Evolutionary conservation across 2,797 vertebrate species (phyloP), one percentile per base, ranked within the genome.

Genomic region (Clarias laeviceps): DNA sequence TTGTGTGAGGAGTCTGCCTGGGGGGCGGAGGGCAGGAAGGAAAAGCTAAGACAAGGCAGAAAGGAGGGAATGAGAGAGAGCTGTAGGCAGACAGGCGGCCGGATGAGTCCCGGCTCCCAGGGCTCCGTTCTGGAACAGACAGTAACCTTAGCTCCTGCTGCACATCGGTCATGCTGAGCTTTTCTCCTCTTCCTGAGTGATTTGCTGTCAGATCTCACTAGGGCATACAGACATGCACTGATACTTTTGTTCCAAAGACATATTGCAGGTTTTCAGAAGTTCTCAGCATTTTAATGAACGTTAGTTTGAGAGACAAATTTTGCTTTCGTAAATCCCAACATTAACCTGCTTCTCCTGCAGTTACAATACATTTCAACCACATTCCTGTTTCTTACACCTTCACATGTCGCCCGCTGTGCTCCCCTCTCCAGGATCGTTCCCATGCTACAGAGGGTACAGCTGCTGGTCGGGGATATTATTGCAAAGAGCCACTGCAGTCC

Each of bases 141-240:
- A 80, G 84, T 56, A 84, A 89, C 89, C 74, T 84, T 85, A 82
- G 84, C 84, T 87, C 84, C 83, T 56, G 79, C 87, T 87, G 80
- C 84, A 87, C 56, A 29, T 69, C 22, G 29, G 73, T 87, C 85
- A 85, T 57, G 88, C 83, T 87, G 74, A 80, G 76, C 85, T 79
- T 82, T 82, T 82, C 65, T 70, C 62, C 59, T 61, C 64, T 68
- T 76, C 29, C 85, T 85, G n/a, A 86, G 88, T 87, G 87, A 89
- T 89, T 88, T 89, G 76, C 83, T 84, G 85, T 85, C 83, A 83
- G 77, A 6, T 29, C 69, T 77, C 45, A 79, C 69, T 61, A 85
- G 56, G 57, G 77, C 65, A 66, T 18, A 57, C 66, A 59, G 56
- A 78, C 73, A 64, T 34, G 74, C 68, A 50, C 72, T 83, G 80